phyloP scores from a whole-genome alignment of 2,888 invertebrate species.

The Protophormia terraenovae region DNA sequence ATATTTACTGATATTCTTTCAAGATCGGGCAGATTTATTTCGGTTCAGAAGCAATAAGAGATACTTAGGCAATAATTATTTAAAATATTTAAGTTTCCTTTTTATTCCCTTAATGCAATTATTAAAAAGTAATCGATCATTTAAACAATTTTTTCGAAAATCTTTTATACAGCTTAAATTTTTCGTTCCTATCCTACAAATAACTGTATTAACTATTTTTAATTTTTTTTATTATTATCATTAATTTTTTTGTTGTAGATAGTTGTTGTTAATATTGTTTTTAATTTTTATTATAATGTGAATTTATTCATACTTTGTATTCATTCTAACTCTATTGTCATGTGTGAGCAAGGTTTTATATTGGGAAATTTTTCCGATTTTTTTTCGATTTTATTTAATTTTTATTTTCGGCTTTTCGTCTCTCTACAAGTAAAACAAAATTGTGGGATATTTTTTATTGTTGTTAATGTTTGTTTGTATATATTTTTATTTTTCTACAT shows the following conservation, averaged over 20 bases:
- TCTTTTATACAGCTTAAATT: conserved; percentile 1
- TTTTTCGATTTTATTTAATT: not conserved
- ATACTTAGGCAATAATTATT: no score
- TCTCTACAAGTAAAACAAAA: conserved; percentile 30
- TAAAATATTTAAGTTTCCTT: no score
- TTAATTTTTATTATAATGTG: conserved; percentile 57
- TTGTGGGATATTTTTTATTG: conserved; percentile 60
- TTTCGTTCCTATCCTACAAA: conserved; percentile 11
- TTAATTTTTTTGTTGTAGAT: not conserved
- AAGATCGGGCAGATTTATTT: no score
- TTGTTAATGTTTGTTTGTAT: conserved; percentile 8
- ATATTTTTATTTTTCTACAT: not conserved
- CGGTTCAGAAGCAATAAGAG: no score
- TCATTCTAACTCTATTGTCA: conserved; percentile 66
- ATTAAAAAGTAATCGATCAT: no score
- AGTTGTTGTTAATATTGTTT: conserved; percentile 39
- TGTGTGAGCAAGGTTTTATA: conserved; percentile 65
- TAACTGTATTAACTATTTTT: not conserved
- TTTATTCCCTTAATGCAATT: no score
- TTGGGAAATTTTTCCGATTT: conserved; percentile 59
- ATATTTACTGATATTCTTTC: no score
- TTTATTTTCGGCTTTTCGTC: conserved; percentile 44
- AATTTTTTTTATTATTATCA: not conserved
- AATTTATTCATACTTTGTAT: conserved; percentile 63
- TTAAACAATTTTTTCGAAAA: no score